These are phyloP conservation scores for Parotocinclus haroldoi DNA, from an alignment of 2,797 vertebrate species.

Conservation along the genomic window DNA sequence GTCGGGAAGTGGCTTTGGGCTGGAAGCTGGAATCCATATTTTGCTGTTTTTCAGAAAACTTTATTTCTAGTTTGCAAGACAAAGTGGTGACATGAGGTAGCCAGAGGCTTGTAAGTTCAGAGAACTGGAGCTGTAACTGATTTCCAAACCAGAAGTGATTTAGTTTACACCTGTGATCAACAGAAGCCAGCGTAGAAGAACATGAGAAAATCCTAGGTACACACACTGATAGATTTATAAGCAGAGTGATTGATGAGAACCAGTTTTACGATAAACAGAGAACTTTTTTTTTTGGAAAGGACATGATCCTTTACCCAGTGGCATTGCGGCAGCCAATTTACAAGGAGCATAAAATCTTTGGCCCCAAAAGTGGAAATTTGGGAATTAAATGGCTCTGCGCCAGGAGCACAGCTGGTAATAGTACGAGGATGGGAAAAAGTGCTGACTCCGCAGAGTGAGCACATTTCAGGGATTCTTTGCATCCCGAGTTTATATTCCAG, in stretches of 20 bases:
- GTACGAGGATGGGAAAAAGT: constrained; percentile 42
- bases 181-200: constrained; percentile 32
- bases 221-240: constrained; percentile 6
- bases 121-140: constrained; percentile 18
- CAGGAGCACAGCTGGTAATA: constrained; percentile 59
- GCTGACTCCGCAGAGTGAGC: constrained; percentile 41
- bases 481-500: neutral
- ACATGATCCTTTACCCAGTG: constrained; percentile 21
- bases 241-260: neutral
- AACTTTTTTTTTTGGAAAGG: constrained; percentile 10
- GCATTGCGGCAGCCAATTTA: constrained; percentile 27
- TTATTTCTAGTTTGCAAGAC: constrained; percentile 12
- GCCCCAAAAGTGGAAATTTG: constrained; percentile 51
- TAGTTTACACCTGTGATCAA: constrained; percentile 38
- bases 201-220: constrained; percentile 21
- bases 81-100: constrained; percentile 40
- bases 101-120: constrained; percentile 40
- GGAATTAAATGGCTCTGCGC: constrained; percentile 48
- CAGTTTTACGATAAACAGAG: constrained; percentile 1
- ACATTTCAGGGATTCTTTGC: constrained; percentile 21
- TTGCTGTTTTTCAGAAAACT: constrained; percentile 23
- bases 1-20: constrained; percentile 66
- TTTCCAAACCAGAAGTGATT: constrained; percentile 42
- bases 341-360: constrained; percentile 47
- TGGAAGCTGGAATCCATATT: constrained; percentile 55